Conservation (phyloP, 1,140 invertebrate species). For the Parapsyche elsis region DNA sequence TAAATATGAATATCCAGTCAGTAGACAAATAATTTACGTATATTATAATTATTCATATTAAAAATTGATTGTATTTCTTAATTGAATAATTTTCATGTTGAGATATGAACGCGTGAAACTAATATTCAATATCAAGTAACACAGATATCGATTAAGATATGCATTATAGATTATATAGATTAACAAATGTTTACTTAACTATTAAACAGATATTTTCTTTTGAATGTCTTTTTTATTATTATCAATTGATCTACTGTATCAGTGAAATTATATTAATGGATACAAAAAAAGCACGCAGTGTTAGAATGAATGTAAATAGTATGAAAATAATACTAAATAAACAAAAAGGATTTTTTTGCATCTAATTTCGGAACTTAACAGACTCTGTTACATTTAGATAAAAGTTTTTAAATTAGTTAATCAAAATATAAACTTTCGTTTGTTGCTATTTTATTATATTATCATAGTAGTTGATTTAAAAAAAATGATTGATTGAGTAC, state of each 20-base stretch:
- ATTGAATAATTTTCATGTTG: background rate
- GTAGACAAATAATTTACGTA: constrained; percentile 5
- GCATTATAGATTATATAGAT: constrained; percentile 5
- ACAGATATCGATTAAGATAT: background rate
- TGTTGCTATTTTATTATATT: constrained; percentile 17
- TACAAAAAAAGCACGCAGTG: constrained; percentile 34
- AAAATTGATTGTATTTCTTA: constrained; percentile 8
- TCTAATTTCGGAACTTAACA: constrained; percentile 32
- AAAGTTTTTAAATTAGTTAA: constrained; percentile 20
- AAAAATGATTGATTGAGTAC: background rate
- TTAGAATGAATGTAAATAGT: constrained; percentile 43
- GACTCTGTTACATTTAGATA: constrained; percentile 11
- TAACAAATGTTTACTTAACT: background rate
- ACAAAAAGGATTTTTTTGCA: constrained; percentile 17
- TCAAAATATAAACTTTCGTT: background rate
- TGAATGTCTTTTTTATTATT: constrained; percentile 28
- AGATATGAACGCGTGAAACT: background rate
- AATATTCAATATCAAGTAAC: too few relatives aligned
- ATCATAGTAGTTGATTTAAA: background rate
- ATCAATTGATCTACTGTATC: background rate
- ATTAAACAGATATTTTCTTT: background rate
- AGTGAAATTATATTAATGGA: background rate
- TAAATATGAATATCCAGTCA: background rate
- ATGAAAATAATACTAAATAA: constrained; percentile 34
- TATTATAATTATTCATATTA: background rate